phyloP scores from a whole-genome alignment of 2,113 vertebrate species.

The Myocastor coypus region DNA sequence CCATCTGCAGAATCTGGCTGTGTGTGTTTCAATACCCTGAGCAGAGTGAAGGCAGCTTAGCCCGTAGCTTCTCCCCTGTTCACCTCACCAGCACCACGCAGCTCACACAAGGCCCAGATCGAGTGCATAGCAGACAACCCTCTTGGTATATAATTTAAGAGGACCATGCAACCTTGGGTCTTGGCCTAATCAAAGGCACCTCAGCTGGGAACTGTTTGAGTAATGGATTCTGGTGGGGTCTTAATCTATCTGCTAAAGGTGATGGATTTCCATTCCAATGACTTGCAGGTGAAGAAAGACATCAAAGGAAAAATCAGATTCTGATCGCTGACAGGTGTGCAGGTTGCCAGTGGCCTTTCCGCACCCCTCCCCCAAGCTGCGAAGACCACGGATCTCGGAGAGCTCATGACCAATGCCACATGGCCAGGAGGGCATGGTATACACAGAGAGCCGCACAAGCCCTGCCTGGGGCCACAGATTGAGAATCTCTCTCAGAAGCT shows the following conservation, averaged over 20 bases:
- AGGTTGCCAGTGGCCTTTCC: background rate
- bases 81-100: background rate
- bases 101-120: conserved; percentile 14
- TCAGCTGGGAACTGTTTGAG: conserved; percentile 69
- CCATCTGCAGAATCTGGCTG: background rate
- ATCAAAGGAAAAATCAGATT: conserved; percentile 57
- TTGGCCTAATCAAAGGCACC: conserved; percentile 63
- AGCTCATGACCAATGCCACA: background rate
- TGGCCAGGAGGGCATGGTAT: fast-evolving
- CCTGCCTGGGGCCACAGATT: background rate
- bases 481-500: background rate
- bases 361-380: background rate
- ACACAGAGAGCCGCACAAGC: background rate
- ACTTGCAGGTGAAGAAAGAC: conserved; percentile 73
- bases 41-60: conserved; percentile 8
- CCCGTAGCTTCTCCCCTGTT: background rate
- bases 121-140: background rate
- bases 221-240: conserved; percentile 62
- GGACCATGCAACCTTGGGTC: conserved; percentile 53
- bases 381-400: background rate
- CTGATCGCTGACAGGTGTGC: conserved; percentile 55
- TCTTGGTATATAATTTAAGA: conserved; percentile 64
- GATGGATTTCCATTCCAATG: conserved; percentile 62
- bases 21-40: background rate
- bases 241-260: conserved; percentile 66